Percentiles rank a stretch among this genome's conserved stretches.
Evolutionary conservation across 2,888 invertebrate species (phyloP).

Genomic region (Neocrepidodera transversa): DNA sequence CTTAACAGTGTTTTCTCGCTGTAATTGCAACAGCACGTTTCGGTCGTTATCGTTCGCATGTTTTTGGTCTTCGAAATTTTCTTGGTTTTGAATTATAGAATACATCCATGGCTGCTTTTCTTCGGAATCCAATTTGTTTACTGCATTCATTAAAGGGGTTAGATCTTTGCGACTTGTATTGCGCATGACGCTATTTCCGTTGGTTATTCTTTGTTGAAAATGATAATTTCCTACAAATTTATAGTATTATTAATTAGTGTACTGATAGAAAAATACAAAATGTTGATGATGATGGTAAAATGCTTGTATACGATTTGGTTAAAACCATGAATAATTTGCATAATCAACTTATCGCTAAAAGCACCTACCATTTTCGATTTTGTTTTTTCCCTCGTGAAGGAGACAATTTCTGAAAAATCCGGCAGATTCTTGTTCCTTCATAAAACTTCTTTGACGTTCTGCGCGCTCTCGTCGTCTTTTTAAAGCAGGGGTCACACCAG

Average conservation of each 20-base stretch:
- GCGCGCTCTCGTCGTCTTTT: conserved; percentile 82
- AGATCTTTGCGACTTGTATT: conserved; percentile 62
- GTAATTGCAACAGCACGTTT: conserved; percentile 72
- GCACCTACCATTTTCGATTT: conserved; percentile 54
- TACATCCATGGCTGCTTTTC: conserved; percentile 60
- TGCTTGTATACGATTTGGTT: no score
- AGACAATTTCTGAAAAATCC: conserved; percentile 62
- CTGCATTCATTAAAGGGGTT: conserved; percentile 65
- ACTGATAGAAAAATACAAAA: no score
- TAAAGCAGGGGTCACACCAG: conserved; percentile 82
- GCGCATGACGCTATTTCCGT: conserved; percentile 64
- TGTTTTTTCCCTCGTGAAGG: conserved; percentile 50
- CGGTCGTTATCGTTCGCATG: conserved; percentile 62
- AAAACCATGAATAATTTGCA: no score
- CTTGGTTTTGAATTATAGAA: conserved; percentile 49
- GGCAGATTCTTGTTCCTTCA: conserved; percentile 78
- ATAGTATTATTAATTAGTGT: no score
- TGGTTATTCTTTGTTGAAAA: conserved; percentile 67
- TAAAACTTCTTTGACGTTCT: conserved; percentile 84
- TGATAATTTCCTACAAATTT: conserved; percentile 65
- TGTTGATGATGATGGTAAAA: no score
- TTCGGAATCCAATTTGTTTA: conserved; percentile 65
- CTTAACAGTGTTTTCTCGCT: conserved; percentile 86
- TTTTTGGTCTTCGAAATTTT: conserved; percentile 59
- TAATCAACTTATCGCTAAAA: conserved; percentile 61